Percentiles rank a stretch among this genome's conserved stretches.
phyloP scores from a whole-genome alignment of 2,797 vertebrate genomes.

The Gila robusta region DNA sequence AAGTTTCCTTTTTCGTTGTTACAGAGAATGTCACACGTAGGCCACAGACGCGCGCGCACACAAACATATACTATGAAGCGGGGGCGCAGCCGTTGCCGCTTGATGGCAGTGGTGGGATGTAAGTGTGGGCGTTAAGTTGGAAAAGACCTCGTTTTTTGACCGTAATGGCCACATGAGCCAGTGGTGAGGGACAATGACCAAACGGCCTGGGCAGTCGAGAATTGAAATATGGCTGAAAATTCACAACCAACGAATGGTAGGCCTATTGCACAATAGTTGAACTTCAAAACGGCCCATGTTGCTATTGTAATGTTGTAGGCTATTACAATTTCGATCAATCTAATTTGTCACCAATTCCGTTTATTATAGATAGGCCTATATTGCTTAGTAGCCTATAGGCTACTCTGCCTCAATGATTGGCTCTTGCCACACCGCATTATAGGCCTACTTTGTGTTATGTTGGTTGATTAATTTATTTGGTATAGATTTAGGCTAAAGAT shows the following conservation, averaged over 20 bases:
- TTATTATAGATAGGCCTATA: background rate
- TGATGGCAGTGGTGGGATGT: slow-evolving; percentile 82
- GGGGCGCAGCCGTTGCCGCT: slow-evolving; percentile 68
- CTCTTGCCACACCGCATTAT: background rate
- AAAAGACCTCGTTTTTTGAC: slow-evolving; percentile 46
- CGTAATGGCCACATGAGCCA: slow-evolving; percentile 48
- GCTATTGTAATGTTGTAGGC: slow-evolving; percentile 2
- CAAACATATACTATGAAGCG: slow-evolving; percentile 38
- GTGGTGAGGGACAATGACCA: slow-evolving; percentile 64
- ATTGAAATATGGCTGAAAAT: slow-evolving; percentile 69
- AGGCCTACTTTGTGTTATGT: background rate
- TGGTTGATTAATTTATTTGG: background rate
- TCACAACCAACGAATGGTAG: slow-evolving; percentile 45
- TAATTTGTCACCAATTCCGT: background rate
- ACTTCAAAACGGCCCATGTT: background rate
- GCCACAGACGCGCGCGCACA: slow-evolving; percentile 44
- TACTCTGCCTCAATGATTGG: background rate
- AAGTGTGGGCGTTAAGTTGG: slow-evolving; percentile 43
- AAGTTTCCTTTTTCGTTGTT: background rate
- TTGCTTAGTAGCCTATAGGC: background rate
- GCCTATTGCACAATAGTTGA: background rate
- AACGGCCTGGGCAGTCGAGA: slow-evolving; percentile 70
- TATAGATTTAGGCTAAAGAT: background rate
- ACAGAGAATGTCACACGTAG: background rate
- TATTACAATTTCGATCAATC: background rate